Conservation (phyloP, 2,888 invertebrate species). For the Prenolepis imparis region DNA sequence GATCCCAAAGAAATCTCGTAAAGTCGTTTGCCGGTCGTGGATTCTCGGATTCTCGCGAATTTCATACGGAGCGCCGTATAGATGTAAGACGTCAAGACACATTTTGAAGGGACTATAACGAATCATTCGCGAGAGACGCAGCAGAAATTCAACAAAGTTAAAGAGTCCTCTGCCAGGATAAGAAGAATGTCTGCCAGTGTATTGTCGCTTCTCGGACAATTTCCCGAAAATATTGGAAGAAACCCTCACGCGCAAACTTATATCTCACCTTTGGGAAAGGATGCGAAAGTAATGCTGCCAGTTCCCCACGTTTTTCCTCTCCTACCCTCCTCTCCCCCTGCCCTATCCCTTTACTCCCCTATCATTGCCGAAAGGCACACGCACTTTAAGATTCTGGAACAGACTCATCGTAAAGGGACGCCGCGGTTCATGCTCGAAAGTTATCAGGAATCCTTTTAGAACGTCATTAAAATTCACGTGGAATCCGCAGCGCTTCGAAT, state of each 20-base stretch:
- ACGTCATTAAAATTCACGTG: slow-evolving; percentile 43
- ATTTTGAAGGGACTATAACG: slow-evolving; percentile 1
- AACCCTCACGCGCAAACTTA: not conserved
- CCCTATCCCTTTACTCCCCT: not conserved
- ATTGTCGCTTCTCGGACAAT: not conserved
- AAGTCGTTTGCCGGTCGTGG: slow-evolving; percentile 16
- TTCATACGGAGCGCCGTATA: not conserved
- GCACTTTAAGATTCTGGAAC: not conserved
- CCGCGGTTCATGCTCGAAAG: slow-evolving; percentile 24
- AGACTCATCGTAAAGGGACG: slow-evolving; percentile 17
- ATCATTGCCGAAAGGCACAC: slow-evolving; percentile 1
- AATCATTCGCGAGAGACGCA: slow-evolving; percentile 19
- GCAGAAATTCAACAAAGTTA: slow-evolving; percentile 25
- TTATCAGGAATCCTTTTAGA: slow-evolving; percentile 42
- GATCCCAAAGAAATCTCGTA: slow-evolving; percentile 10
- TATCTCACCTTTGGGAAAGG: not conserved
- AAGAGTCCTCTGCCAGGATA: not conserved
- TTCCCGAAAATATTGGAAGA: slow-evolving; percentile 12
- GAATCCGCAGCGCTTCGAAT: slow-evolving; percentile 24
- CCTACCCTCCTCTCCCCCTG: not conserved
- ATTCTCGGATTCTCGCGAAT: slow-evolving; percentile 21
- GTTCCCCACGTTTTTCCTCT: not conserved
- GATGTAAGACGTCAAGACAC: slow-evolving; percentile 4
- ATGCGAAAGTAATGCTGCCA: not conserved
- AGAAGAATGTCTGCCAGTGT: slow-evolving; percentile 22